Base-by-base conservation (phyloP, 2,888 invertebrate species). In the Trissoscelio sp. region DNA sequence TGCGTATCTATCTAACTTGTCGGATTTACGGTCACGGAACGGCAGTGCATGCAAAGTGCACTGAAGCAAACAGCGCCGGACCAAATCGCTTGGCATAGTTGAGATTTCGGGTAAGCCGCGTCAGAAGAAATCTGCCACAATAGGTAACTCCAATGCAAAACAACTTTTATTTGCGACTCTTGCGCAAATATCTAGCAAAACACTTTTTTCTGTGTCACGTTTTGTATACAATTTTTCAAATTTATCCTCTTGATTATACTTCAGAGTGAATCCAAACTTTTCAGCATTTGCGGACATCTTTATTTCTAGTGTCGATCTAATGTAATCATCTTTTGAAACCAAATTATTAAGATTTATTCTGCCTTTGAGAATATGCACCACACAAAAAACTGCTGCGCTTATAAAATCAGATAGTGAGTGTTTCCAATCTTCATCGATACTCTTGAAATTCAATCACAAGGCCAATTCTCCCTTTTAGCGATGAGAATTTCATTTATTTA, bases 11-110 rank as follows among this genome's bases (percentile, higher is more conserved):
- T 80, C 83, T 69, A 62, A 77, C 77, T 80, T 80, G 79, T 69
- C 77, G 79, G 82, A 80, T 82, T 82, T 82, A 82, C 73, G 77
- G 73, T 79, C 70, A 58, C 58, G 16, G 70, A 79, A 74, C 39
- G 74, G 53, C 69, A 39, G 39, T 57, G 77, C 77, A 82, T 82
- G 82, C 79, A 82, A 80, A 82, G 75, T 80, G 77, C 82, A 82
- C 34, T 60, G 79, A 73, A 72, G 82, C 79, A 82, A 82, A 80
- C 58, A 69, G 55, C 58, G 24, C 51, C 20, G 67, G 72, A 82
- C 64, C 64, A 69, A 81, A 77, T 77, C 73, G 77, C 73, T 67
- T 81, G 81, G 64, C 67, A 48, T 55, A 58, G 72, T 24, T 39
- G 62, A 77, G 72, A 81, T 77, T 73, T 72, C 53, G 62, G 64